Base-by-base conservation (phyloP, 1,140 invertebrate species). In the Agrypnia vestita region DNA sequence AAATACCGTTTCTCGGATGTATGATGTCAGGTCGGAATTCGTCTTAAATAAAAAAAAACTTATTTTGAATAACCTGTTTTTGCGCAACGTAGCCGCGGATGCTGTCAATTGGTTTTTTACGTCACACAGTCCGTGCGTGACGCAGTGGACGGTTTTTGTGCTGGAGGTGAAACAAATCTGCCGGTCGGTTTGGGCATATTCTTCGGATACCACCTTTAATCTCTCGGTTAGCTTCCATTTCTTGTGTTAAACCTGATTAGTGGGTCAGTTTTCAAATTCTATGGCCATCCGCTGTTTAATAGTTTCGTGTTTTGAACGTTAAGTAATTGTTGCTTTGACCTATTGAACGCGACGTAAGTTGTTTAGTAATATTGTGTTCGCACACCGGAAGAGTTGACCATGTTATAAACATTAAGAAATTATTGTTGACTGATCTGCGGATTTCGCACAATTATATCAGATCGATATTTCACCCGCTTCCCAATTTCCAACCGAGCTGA, bases 11-110 rank as follows among this genome's bases (percentile, higher is more conserved):
- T 74, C 13, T 74, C 71, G 71, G 71, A 74, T 56, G 47, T 35
- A 43, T 77, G 59, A 77, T 77, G 75, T 77, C 75, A 77, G 47
- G 49, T 51, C 49, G 75, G 75, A 77, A 77, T 77, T 77, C 75
- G 61, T 13, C 13, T 11, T 44, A 51, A 77, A 76, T 47, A 64
- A 67, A 76, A n/a, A n/a, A 11, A 11, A 9, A 51, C 44, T 62
- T 19, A n/a, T 17, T 62, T 59, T 43, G 59, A 56, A 75, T 64
- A 76, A 77, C 75, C 47, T n/a, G 75, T 77, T 77, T 74, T 53
- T 51, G 75, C 59, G 12, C 59, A 53, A 59, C 35, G 11, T 25
- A 76, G 7, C 44, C 25, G 61, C 61, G 61, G 75, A 77, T 77
- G 59, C 61, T 77, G 61, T 55, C 35, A 25, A 47, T 67, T 77